Percentiles rank a stretch among this genome's conserved stretches.
These are phyloP conservation scores for Drosophila buzzatii DNA, from an alignment of 2,888 invertebrate genomes.

Conservation along the genomic window DNA sequence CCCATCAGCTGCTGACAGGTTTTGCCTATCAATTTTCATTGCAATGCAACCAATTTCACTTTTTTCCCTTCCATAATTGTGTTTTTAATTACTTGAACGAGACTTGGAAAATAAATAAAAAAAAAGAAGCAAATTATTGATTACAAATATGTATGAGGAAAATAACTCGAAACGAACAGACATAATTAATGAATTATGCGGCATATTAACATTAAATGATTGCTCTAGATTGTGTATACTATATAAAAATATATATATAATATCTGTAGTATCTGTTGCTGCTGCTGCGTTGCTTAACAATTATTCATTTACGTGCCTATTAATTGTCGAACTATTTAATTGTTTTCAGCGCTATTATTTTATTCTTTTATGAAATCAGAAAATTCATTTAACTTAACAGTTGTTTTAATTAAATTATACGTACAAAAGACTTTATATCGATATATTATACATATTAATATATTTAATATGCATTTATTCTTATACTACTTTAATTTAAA, in stretches of 20 bases:
- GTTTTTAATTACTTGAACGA: slow-evolving; percentile 9
- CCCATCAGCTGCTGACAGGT: slow-evolving; percentile 14
- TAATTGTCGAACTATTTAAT: slow-evolving; percentile 42
- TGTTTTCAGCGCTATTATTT: slow-evolving; percentile 32
- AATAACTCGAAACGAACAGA: slow-evolving; percentile 30
- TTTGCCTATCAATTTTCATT: slow-evolving; percentile 29
- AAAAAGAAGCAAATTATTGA: slow-evolving; percentile 11
- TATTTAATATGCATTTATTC: not conserved
- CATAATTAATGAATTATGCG: slow-evolving; percentile 65
- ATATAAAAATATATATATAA: not conserved
- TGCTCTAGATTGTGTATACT: slow-evolving; percentile 10
- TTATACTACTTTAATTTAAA: not conserved
- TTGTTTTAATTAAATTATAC: not conserved
- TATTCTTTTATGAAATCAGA: not conserved
- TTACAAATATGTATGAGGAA: slow-evolving; percentile 1
- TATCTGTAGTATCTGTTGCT: slow-evolving; percentile 17
- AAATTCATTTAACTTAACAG: not conserved
- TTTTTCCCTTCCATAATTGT: slow-evolving; percentile 2
- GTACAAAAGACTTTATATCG: not conserved
- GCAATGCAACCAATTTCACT: slow-evolving; percentile 2
- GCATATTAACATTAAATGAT: slow-evolving; percentile 60
- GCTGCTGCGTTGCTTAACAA: slow-evolving; percentile 25
- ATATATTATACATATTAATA: not conserved
- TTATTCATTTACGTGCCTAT: slow-evolving; percentile 40
- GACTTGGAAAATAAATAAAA: slow-evolving; percentile 43